Evolutionary conservation across 2,888 invertebrate species (phyloP).

Genomic region (Auanema freiburgensis): DNA sequence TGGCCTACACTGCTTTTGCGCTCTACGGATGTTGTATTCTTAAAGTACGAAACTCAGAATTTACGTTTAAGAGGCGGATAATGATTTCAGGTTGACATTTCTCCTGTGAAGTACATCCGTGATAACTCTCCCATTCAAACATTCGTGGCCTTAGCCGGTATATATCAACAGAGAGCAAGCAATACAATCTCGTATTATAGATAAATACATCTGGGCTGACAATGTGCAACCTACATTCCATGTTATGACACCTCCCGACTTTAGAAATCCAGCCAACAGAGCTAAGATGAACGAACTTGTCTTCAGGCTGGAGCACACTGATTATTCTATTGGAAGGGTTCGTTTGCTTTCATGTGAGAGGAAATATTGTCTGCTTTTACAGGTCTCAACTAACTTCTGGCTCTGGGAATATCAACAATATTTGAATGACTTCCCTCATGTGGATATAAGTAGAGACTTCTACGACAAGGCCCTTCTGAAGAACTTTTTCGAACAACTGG

Average conservation of each 20-base stretch:
- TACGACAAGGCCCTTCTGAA: slow-evolving; percentile 56
- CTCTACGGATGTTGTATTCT: slow-evolving; percentile 61
- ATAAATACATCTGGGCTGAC: slow-evolving; percentile 64
- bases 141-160: slow-evolving; percentile 61
- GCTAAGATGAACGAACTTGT: slow-evolving; percentile 59
- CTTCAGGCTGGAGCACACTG: slow-evolving; percentile 59
- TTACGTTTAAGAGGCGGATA: neutral
- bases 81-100: slow-evolving; percentile 52
- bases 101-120: slow-evolving; percentile 63
- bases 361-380: neutral
- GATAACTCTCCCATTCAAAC: slow-evolving; percentile 64
- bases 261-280: slow-evolving; percentile 49
- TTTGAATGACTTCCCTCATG: slow-evolving; percentile 61
- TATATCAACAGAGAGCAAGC: neutral
- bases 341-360: neutral
- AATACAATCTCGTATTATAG: slow-evolving; percentile 19
- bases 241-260: slow-evolving; percentile 61
- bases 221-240: slow-evolving; percentile 64
- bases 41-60: slow-evolving; percentile 20
- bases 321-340: slow-evolving; percentile 60
- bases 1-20: slow-evolving; percentile 53
- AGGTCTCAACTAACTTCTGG: slow-evolving; percentile 54
- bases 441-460: slow-evolving; percentile 58
- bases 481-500: slow-evolving; percentile 61
- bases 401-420: slow-evolving; percentile 63